phyloP scores from a whole-genome alignment of 2,888 invertebrate genomes.

The Campoplex nolae region DNA sequence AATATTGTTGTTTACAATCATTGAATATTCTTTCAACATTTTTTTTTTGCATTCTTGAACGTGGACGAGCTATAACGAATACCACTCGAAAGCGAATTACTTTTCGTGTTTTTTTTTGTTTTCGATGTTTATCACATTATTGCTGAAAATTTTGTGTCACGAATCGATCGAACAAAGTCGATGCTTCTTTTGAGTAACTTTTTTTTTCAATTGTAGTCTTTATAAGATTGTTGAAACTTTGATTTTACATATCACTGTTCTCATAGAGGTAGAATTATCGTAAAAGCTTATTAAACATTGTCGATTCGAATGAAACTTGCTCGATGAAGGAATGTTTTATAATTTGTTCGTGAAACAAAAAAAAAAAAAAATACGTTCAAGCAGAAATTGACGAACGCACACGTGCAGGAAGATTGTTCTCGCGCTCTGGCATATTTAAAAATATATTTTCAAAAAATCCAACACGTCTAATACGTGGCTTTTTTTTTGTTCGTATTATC shows the following conservation, averaged over 20 bases:
- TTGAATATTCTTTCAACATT: constrained; percentile 5
- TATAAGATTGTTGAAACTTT: constrained; percentile 7
- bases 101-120: neutral
- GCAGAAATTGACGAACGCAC: constrained; percentile 4
- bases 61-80: neutral
- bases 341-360: neutral
- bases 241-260: constrained; percentile 1
- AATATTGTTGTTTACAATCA: constrained; percentile 53
- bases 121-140: constrained; percentile 22
- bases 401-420: constrained; percentile 22
- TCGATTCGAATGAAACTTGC: constrained; percentile 16
- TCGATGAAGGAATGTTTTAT: constrained; percentile 23
- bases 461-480: constrained; percentile 1
- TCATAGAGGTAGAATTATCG: constrained; percentile 20
- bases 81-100: neutral
- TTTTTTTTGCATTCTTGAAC: constrained; percentile 16
- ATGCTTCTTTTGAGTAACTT: neutral
- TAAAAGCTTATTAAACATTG: constrained; percentile 33
- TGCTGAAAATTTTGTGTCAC: neutral
- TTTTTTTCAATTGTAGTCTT: neutral
- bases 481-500: neutral
- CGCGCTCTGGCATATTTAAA: constrained; percentile 27
- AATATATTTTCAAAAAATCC: constrained; percentile 21
- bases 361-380: constrained; percentile 10
- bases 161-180: neutral